phyloP scores from a whole-genome alignment of 2,888 invertebrate genomes.

The Dimorphilus gyrociliatus region DNA sequence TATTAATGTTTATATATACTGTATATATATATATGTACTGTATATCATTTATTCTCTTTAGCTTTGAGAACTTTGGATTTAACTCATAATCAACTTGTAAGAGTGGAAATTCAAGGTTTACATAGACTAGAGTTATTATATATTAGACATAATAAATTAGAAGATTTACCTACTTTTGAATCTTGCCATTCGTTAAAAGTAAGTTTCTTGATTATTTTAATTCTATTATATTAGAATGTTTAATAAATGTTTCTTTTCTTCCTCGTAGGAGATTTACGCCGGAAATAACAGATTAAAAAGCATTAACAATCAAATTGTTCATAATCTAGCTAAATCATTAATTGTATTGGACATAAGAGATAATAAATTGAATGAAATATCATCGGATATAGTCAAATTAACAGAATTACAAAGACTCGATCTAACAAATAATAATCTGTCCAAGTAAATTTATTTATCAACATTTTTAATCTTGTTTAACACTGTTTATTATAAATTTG shows the following conservation, averaged over 20 bases:
- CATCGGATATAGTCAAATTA: slow-evolving; percentile 58
- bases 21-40: no score
- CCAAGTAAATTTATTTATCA: slow-evolving; percentile 33
- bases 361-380: slow-evolving; percentile 59
- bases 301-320: background rate
- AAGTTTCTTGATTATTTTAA: slow-evolving; percentile 1
- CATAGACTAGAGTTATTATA: slow-evolving; percentile 40
- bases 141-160: slow-evolving; percentile 34
- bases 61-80: slow-evolving; percentile 58
- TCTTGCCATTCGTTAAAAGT: slow-evolving; percentile 55
- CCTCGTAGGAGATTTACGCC: slow-evolving; percentile 3
- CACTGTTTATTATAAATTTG: no score
- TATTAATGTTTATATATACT: no score
- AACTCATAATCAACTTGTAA: slow-evolving; percentile 53
- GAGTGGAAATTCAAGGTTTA: slow-evolving; percentile 58
- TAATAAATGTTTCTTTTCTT: background rate
- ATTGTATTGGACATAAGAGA: slow-evolving; percentile 54
- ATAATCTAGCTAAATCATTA: no score
- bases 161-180: slow-evolving; percentile 41
- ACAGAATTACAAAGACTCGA: slow-evolving; percentile 64
- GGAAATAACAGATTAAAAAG: slow-evolving; percentile 7
- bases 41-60: slow-evolving; percentile 51
- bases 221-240: background rate
- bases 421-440: slow-evolving; percentile 58
- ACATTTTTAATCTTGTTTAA: no score